A percentile compares a stretch with the other conserved stretches of the same genome.
Evolutionary conservation across 2,888 invertebrate genomes (phyloP).

Genomic region (Noctua janthina): DNA sequence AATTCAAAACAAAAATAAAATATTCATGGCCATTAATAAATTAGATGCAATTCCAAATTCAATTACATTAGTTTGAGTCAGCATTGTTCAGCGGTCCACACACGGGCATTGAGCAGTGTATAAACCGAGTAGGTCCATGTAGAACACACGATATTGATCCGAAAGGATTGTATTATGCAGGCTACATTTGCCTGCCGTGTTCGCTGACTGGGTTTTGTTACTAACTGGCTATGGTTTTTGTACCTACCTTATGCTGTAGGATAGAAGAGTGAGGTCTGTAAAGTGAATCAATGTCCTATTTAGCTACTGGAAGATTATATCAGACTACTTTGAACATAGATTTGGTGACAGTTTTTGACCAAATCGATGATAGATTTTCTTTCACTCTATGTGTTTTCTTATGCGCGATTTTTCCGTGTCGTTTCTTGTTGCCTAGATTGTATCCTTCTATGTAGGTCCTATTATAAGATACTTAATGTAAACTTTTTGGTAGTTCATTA

Average conservation of each 20-base stretch:
- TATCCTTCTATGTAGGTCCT: background rate
- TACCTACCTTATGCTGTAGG: background rate
- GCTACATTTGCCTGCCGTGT: slow-evolving; percentile 26
- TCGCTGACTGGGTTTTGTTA: slow-evolving; percentile 14
- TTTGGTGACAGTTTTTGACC: background rate
- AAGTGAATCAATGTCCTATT: background rate
- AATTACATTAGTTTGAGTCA: slow-evolving; percentile 61
- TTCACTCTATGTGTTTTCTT: background rate
- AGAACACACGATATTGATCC: slow-evolving; percentile 45
- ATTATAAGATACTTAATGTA: background rate
- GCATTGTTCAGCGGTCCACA: slow-evolving; percentile 54
- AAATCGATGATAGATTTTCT: background rate
- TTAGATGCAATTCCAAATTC: slow-evolving; percentile 56
- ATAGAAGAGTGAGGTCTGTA: slow-evolving; percentile 15
- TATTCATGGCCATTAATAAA: slow-evolving; percentile 8
- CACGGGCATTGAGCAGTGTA: slow-evolving; percentile 21
- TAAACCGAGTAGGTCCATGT: slow-evolving; percentile 19
- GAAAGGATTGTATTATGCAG: slow-evolving; percentile 36
- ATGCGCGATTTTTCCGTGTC: background rate
- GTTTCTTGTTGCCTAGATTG: background rate
- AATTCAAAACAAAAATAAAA: slow-evolving; percentile 12
- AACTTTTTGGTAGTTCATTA: background rate
- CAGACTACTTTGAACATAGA: background rate
- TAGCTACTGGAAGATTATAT: background rate
- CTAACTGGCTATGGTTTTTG: slow-evolving; percentile 7